Evolutionary conservation across 2,797 vertebrate species (phyloP), one percentile per base, ranked within the genome.

Genomic region (Pseudochromis fuscus): DNA sequence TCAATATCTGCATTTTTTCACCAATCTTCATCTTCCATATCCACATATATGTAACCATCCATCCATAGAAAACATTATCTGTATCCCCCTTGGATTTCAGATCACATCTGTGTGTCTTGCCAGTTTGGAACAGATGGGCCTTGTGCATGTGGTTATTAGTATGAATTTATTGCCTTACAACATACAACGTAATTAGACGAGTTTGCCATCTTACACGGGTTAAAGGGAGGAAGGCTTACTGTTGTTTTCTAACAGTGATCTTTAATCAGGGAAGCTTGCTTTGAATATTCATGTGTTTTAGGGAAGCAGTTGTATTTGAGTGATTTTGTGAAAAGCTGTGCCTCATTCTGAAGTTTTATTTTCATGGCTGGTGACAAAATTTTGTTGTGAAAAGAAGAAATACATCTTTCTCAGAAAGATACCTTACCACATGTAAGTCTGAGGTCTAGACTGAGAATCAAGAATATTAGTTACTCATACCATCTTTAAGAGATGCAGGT

Each of bases 21-120:
- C 80, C 84, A 81, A 81, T 86, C 82, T 74, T 76, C 67, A 70
- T 86, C 74, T 74, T 77, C 74, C 71, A 45, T 66, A 72, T 57
- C 57, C 64, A 79, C 68, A 85, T 51, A 64, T 53, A 83, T 88
- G 63, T 78, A 81, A 57, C 61, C 79, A 82, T 55, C 79, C 85
- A 90, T 89, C 86, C 87, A 82, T 86, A 84, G 82, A 79, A 70
- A 77, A 85, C 85, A 87, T 84, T 80, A 79, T 88, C 75, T 82
- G 62, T 79, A 78, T 86, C 79, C 78, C 77, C 18, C 50, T 72
- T 80, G 83, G 62, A 75, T 82, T 90, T 83, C 81, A 69, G 40
- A 77, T 84, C 72, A 71, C 79, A 90, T 84, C 82, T 88, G 80
- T 74, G 79, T 79, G 68, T 88, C 59, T 64, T 74, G 57, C 55